These are phyloP conservation scores for Drosophila ambigua DNA, from an alignment of 1,140 invertebrate species.

Conservation along the genomic window DNA sequence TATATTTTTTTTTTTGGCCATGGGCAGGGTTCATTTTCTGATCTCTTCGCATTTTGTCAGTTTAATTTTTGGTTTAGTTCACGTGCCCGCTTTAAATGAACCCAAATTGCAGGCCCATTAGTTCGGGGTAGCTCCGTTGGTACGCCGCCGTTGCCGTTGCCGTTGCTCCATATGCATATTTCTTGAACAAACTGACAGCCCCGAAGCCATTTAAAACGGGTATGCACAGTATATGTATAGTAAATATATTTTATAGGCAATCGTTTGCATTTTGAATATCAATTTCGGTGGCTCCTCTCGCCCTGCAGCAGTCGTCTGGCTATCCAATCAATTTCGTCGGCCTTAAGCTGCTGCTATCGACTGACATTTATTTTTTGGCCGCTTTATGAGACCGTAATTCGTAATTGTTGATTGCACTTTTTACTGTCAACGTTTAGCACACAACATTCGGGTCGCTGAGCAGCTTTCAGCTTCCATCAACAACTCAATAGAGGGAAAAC, in stretches of 20 bases:
- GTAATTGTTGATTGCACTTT: slow-evolving; percentile 78
- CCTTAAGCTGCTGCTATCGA: slow-evolving; percentile 43
- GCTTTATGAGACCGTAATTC: slow-evolving; percentile 78
- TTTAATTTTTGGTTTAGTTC: slow-evolving; percentile 75
- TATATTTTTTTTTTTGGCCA: slow-evolving; percentile 16
- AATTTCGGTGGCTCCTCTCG: slow-evolving; percentile 46
- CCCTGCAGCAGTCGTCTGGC: slow-evolving; percentile 3
- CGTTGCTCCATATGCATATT: slow-evolving; percentile 56
- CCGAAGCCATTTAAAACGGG: slow-evolving; percentile 15
- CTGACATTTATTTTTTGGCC: slow-evolving; percentile 78
- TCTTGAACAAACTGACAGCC: neutral
- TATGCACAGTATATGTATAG: slow-evolving; percentile 31
- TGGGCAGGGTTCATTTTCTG: slow-evolving; percentile 3
- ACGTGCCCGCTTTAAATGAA: slow-evolving; percentile 72
- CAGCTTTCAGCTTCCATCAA: slow-evolving; percentile 35
- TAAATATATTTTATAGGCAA: slow-evolving; percentile 74
- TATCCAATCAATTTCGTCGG: slow-evolving; percentile 60
- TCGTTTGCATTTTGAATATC: slow-evolving; percentile 79
- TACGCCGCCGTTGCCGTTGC: neutral
- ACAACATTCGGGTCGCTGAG: slow-evolving; percentile 21
- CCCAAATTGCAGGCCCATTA: slow-evolving; percentile 75
- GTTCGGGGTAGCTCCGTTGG: slow-evolving; percentile 21
- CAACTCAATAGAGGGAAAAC: slow-evolving; percentile 67
- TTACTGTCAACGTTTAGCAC: slow-evolving; percentile 60
- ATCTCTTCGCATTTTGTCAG: slow-evolving; percentile 60